A percentile compares a stretch with the other conserved stretches of the same genome.
Conservation (phyloP, 2,113 vertebrate genomes). For the Lathamus discolor region DNA sequence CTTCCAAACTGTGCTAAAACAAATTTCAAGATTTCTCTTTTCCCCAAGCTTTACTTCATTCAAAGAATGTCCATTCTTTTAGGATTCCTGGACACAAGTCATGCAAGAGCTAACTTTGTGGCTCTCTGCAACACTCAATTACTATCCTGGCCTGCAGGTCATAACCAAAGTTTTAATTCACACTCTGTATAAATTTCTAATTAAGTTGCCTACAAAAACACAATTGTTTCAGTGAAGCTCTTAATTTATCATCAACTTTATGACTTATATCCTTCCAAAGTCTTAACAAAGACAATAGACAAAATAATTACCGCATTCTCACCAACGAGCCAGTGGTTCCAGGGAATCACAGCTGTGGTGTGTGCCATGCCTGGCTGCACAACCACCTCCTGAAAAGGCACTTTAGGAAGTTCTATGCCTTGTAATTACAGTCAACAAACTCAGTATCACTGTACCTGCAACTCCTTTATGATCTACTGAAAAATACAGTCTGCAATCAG, state of each 20-base stretch:
- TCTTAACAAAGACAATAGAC: not conserved
- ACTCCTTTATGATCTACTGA: not conserved
- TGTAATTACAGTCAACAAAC: not conserved
- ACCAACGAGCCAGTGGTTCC: not conserved
- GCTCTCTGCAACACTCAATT: not conserved
- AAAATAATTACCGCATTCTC: not conserved
- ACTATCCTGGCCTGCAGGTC: not conserved
- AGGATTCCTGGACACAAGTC: conserved; percentile 43
- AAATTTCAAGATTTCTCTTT: not conserved
- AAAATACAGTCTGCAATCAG: not conserved
- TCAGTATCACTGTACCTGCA: not conserved
- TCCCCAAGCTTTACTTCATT: not conserved
- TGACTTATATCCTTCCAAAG: not conserved
- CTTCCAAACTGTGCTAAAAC: not conserved
- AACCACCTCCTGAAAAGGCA: not conserved
- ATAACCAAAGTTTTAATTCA: conserved; percentile 8
- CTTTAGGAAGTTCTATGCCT: not conserved
- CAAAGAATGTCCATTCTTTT: not conserved
- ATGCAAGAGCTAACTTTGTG: not conserved
- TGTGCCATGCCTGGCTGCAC: not conserved
- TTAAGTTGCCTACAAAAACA: not conserved
- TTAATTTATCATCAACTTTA: not conserved
- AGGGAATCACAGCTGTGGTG: not conserved
- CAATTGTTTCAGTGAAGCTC: not conserved
- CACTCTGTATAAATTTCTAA: conserved; percentile 6